Conservation (phyloP, 2,113 vertebrate species). For the Capra hircus region DNA sequence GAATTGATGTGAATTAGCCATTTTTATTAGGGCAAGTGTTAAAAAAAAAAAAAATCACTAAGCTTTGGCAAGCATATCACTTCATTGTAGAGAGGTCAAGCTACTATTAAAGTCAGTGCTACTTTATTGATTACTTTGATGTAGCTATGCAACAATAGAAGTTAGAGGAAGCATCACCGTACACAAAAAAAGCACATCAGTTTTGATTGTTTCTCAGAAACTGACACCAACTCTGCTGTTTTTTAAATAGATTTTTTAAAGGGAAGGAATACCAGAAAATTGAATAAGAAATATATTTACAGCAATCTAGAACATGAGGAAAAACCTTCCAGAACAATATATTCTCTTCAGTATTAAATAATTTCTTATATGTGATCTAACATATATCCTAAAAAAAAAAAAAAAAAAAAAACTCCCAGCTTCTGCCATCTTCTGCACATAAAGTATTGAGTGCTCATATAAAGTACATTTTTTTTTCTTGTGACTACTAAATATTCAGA, state of each 20-base stretch:
- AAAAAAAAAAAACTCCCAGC: not conserved
- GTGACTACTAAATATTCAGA: not conserved
- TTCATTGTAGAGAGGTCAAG: not conserved
- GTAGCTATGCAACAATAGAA: not conserved
- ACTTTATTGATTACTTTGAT: conserved; percentile 33
- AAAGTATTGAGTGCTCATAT: not conserved
- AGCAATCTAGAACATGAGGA: not conserved
- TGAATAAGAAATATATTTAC: conserved; percentile 23
- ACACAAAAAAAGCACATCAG: not conserved
- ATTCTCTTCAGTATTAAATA: not conserved
- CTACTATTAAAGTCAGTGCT: conserved; percentile 41
- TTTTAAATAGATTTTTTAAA: conserved; percentile 43
- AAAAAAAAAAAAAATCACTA: not conserved
- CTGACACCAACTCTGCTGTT: not conserved
- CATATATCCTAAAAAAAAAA: not conserved
- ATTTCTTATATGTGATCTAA: not conserved
- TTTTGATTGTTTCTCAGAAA: conserved; percentile 63
- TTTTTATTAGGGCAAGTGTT: not conserved
- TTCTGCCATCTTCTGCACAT: not conserved
- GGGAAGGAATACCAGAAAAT: not conserved
- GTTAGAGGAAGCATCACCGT: conserved; percentile 31
- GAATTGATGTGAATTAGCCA: not conserved
- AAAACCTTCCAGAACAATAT: not conserved
- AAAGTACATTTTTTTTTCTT: not conserved
- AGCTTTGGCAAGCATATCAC: not conserved